Evolutionary conservation across 2,888 invertebrate species (phyloP), one percentile per base, ranked within the genome.

Genomic region (Marasmarcha lunaedactyla): DNA sequence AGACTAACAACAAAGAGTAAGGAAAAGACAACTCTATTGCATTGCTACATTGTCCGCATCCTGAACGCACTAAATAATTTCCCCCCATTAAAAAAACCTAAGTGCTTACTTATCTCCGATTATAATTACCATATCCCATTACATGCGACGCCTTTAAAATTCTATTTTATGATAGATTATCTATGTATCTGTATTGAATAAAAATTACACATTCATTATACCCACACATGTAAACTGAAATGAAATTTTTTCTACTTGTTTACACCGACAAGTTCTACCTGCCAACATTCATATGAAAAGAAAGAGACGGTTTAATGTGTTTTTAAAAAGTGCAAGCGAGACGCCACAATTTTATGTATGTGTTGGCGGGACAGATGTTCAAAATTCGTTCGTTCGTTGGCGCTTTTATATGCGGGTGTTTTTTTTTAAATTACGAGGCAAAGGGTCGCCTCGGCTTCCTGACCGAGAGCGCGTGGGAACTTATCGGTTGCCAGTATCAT

Each of bases 361-460:
- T 30, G 30, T 30, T 30, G 30, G 30, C 30, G 30, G 30, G 30
- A 30, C 30, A 30, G 30, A 30, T 30, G 30, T 30, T 30, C 30
- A 10, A 30, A 30, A n/a, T 30, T 30, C 30, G 30, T n/a, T 30
- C 30, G 30, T n/a, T n/a, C 30, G 30, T 30, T 30, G 20, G 20
- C 20, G 30, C 30, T 30, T 25, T 30, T 35, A 35, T 12, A 34
- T 12, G 34, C 14, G 14, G 14, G 34, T 34, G 13, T 34, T 34
- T 13, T 35, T 35, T 35, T 35, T 35, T 14, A 35, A 35, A 35
- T 35, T 35, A 35, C 35, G 15, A 9, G 35, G 34, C 38, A 39
- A 35, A 36, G 42, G 30, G 30, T 30, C 30, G 30, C 9, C 6
- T 9, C 39, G 26, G 26, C 37, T 30, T 30, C 30, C 30, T 30